These are phyloP conservation scores for Micronisus gabar DNA, from an alignment of 2,113 vertebrate species.

Conservation along the genomic window DNA sequence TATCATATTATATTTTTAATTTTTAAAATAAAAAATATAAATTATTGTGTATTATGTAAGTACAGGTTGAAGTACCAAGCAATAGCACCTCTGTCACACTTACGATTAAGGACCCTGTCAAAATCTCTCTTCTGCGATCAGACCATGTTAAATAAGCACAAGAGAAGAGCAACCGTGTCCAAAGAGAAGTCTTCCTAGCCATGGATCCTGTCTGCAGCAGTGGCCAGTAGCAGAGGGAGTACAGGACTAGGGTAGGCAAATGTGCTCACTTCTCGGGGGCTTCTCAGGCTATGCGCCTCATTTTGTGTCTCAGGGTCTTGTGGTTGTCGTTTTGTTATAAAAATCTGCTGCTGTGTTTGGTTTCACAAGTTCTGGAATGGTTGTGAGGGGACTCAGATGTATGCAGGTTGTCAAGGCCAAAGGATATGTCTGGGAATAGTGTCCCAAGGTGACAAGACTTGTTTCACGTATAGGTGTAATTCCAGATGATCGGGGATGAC, in stretches of 20 bases:
- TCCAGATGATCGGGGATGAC: neutral
- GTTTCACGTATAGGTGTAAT: neutral
- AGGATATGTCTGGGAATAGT: neutral
- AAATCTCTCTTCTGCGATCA: neutral
- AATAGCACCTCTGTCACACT: neutral
- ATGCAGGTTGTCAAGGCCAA: neutral
- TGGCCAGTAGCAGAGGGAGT: neutral
- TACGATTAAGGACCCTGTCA: neutral
- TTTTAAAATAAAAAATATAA: neutral
- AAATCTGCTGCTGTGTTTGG: neutral
- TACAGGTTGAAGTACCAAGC: neutral
- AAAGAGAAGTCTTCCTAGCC: neutral
- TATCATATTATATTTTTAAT: neutral
- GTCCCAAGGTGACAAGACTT: neutral
- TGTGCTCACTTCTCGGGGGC: neutral
- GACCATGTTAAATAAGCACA: neutral
- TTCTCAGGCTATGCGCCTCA: neutral
- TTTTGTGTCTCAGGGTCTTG: neutral
- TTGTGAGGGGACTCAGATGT: neutral
- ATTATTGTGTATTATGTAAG: neutral
- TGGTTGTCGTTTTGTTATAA: neutral
- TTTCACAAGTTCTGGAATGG: neutral
- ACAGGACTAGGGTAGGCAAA: neutral
- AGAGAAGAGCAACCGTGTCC: neutral
- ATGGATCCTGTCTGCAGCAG: neutral